Conservation (phyloP, 2,888 invertebrate genomes). For the Pemphredon lugubris region DNA sequence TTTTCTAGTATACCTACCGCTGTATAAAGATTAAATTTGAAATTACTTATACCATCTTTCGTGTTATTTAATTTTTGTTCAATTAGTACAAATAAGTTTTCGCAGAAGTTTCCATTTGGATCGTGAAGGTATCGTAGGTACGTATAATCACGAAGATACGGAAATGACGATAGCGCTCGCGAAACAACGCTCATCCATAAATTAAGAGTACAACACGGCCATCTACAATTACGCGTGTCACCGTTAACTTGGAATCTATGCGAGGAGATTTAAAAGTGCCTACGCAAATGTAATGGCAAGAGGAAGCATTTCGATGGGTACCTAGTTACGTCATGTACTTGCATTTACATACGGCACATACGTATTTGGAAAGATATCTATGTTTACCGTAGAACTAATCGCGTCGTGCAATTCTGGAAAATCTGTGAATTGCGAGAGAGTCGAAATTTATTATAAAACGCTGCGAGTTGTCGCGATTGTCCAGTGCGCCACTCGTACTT, state of each 20-base stretch:
- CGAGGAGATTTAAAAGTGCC: neutral
- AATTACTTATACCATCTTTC: constrained; percentile 16
- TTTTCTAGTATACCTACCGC: constrained; percentile 22
- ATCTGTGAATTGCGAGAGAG: too few species aligned
- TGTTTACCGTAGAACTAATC: too few species aligned
- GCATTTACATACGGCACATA: too few species aligned
- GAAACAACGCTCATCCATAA: neutral
- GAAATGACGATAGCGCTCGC: neutral
- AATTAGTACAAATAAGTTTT: neutral
- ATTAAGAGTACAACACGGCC: neutral
- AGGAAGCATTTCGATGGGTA: neutral
- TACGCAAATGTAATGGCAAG: neutral
- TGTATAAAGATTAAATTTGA: constrained; percentile 40
- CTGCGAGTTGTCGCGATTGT: too few species aligned
- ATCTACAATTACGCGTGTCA: neutral
- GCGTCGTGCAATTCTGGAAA: too few species aligned
- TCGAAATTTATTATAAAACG: too few species aligned
- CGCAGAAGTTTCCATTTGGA: neutral
- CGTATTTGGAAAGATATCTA: too few species aligned
- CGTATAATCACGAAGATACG: neutral
- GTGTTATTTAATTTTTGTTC: constrained; percentile 3
- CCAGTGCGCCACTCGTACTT: too few species aligned
- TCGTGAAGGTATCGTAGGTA: neutral
- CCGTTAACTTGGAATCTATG: neutral
- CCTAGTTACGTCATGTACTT: too few species aligned